Evolutionary conservation across 2,888 invertebrate species (phyloP).

Genomic region (Xestia sexstrigata): DNA sequence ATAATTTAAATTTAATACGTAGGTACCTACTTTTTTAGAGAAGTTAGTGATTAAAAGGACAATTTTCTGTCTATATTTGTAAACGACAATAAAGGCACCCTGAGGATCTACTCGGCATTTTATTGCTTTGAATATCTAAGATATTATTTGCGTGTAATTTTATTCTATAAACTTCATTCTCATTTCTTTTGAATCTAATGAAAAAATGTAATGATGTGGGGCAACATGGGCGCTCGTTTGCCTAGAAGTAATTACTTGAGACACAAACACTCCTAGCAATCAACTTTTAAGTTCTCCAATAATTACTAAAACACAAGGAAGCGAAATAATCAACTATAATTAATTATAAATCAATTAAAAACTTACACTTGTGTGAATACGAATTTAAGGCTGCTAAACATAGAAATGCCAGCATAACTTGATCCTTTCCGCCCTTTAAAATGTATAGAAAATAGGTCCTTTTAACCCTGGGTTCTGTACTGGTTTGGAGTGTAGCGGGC

Average conservation of each 20-base stretch:
- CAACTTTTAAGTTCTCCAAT: constrained; percentile 10
- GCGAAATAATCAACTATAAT: constrained; percentile 65
- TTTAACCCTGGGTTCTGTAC: constrained; percentile 29
- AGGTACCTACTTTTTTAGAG: too few relatives aligned
- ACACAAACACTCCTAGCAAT: not conserved
- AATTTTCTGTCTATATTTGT: not conserved
- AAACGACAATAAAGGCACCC: not conserved
- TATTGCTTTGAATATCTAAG: not conserved
- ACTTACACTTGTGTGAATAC: constrained; percentile 75
- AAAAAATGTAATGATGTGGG: not conserved
- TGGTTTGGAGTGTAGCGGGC: constrained; percentile 69
- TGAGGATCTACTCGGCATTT: not conserved
- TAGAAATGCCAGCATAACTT: constrained; percentile 57
- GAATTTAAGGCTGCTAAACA: constrained; percentile 72
- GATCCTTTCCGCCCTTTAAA: constrained; percentile 62
- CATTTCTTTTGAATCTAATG: not conserved
- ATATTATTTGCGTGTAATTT: not conserved
- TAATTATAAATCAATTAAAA: constrained; percentile 80
- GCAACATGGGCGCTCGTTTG: not conserved
- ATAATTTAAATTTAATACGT: not conserved
- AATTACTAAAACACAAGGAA: constrained; percentile 40
- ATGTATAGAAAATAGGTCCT: constrained; percentile 49
- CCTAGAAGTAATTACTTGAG: not conserved
- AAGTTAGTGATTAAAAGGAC: not conserved
- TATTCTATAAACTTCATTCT: not conserved